phyloP scores from a whole-genome alignment of 2,797 vertebrate species.

The Chelmon rostratus region DNA sequence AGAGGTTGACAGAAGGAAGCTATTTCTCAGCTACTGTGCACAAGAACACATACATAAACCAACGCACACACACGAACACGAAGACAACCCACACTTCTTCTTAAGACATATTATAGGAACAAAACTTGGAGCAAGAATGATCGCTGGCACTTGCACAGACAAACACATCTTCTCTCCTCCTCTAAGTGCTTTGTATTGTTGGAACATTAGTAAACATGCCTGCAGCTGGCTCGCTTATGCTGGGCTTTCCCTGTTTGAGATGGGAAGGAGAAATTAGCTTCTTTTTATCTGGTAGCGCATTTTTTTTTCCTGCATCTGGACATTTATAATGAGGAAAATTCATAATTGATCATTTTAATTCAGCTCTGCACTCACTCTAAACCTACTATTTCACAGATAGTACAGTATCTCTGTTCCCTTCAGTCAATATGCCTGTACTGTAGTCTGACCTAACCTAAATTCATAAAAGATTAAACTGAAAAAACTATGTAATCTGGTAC shows the following conservation, averaged over 20 bases:
- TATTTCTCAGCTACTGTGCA: conserved; percentile 26
- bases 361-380: neutral
- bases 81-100: neutral
- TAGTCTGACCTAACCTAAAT: neutral
- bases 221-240: conserved; percentile 21
- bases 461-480: neutral
- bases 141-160: conserved; percentile 34
- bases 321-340: conserved; percentile 3
- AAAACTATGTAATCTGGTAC: neutral
- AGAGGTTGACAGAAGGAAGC: conserved; percentile 44
- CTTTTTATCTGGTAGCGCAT: conserved; percentile 4
- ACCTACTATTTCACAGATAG: neutral
- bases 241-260: conserved; percentile 29
- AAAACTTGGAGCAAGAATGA: conserved; percentile 2
- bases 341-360: conserved; percentile 13
- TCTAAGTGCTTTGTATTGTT: conserved; percentile 28
- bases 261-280: neutral
- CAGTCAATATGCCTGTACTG: neutral
- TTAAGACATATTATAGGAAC: conserved; percentile 10
- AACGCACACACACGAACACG: neutral
- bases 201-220: conserved; percentile 52
- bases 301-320: neutral
- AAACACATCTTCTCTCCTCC: conserved; percentile 23
- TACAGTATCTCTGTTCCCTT: neutral
- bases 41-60: conserved; percentile 6